Evolutionary conservation across 2,797 vertebrate species (phyloP).

Genomic region (Pantherophis vulpinus): DNA sequence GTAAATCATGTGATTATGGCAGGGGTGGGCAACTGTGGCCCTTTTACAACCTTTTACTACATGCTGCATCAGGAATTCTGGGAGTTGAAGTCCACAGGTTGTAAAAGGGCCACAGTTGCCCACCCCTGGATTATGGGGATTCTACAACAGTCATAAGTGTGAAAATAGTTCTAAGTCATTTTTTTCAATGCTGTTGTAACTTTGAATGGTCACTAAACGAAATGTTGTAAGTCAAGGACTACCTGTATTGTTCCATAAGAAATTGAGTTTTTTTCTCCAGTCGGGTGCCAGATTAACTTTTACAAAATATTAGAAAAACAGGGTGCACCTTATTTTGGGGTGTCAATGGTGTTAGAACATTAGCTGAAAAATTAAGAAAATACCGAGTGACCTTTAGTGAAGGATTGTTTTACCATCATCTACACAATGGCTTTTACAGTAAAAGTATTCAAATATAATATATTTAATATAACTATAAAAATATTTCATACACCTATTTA

Average conservation of each 20-base stretch:
- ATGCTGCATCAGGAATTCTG: too few relatives aligned
- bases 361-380: not conserved
- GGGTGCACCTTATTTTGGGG: not conserved
- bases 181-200: not conserved
- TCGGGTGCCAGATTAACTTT: not conserved
- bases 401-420: not conserved
- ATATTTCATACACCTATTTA: not conserved
- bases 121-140: not conserved
- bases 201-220: not conserved
- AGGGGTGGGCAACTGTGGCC: too few relatives aligned
- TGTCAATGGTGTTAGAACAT: not conserved
- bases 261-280: not conserved
- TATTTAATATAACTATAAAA: too few relatives aligned
- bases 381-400: not conserved
- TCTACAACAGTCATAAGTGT: not conserved
- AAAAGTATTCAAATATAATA: not conserved
- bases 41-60: too few relatives aligned
- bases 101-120: too few relatives aligned
- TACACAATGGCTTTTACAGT: not conserved
- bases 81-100: too few relatives aligned
- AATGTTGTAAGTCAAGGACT: not conserved
- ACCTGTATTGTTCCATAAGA: not conserved
- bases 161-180: not conserved
- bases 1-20: not conserved
- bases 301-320: not conserved